Conservation (phyloP, 2,888 invertebrate genomes). For the Druceiella hillmani region DNA sequence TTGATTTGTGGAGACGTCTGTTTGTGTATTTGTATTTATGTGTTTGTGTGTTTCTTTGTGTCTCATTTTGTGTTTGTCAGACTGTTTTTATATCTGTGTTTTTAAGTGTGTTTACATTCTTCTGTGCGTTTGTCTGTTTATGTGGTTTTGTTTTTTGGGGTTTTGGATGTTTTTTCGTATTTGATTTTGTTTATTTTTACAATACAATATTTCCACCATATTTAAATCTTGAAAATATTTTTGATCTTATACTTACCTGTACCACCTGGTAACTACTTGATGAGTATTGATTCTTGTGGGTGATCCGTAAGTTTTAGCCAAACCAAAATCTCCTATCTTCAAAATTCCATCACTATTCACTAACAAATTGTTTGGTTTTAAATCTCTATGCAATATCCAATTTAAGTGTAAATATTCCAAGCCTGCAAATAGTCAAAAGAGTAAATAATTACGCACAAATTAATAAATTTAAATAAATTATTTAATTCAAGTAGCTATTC, state of each 20-base stretch:
- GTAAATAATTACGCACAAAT: too few species aligned
- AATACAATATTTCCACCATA: not conserved
- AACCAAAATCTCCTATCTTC: slow-evolving; percentile 98
- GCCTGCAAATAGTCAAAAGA: slow-evolving; percentile 44
- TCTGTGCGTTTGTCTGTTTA: too few species aligned
- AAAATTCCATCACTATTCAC: slow-evolving; percentile 88
- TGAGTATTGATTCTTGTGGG: slow-evolving; percentile 95
- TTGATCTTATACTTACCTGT: slow-evolving; percentile 51
- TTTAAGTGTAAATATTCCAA: slow-evolving; percentile 91
- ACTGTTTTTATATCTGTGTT: too few species aligned
- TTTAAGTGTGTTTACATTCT: too few species aligned
- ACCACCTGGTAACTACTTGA: slow-evolving; percentile 96
- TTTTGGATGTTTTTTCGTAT: too few species aligned
- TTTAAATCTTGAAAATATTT: slow-evolving; percentile 5
- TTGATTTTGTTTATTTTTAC: not conserved
- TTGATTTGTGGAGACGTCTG: too few species aligned
- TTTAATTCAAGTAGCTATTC: too few species aligned
- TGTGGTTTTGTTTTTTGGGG: too few species aligned
- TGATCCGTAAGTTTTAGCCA: slow-evolving; percentile 96
- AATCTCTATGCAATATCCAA: slow-evolving; percentile 97
- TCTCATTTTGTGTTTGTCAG: too few species aligned
- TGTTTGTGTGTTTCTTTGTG: too few species aligned
- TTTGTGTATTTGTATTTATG: too few species aligned
- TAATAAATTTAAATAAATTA: too few species aligned
- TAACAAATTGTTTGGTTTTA: slow-evolving; percentile 98